A percentile compares a stretch with the other conserved stretches of the same genome.
Conservation (phyloP, 2,797 vertebrate species). For the Poecilia picta region DNA sequence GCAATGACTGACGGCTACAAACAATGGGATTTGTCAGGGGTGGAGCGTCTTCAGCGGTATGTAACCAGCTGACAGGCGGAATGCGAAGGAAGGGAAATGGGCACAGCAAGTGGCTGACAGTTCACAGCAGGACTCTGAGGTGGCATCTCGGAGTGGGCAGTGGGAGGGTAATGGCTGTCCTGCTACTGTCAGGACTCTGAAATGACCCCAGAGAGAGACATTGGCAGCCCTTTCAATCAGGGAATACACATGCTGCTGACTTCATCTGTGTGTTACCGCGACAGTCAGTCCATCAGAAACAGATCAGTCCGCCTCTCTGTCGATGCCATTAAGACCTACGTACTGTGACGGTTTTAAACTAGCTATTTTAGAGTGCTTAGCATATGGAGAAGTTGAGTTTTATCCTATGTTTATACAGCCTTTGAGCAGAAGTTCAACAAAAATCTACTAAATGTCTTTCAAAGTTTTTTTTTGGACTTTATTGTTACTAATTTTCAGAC, state of each 20-base stretch:
- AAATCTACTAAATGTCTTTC: neutral
- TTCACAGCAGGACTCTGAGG: constrained; percentile 70
- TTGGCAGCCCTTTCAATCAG: constrained; percentile 6
- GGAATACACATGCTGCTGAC: constrained; percentile 8
- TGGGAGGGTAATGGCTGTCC: constrained; percentile 53
- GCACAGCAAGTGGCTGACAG: constrained; percentile 70
- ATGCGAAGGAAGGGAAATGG: constrained; percentile 66
- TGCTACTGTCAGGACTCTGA: constrained; percentile 41
- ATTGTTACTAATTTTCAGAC: neutral
- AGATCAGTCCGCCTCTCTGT: neutral
- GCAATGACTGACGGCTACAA: constrained; percentile 69
- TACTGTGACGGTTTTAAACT: neutral
- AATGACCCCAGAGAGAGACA: constrained; percentile 35
- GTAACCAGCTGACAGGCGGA: constrained; percentile 51
- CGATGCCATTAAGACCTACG: neutral
- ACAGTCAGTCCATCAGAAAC: constrained; percentile 7
- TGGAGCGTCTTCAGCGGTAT: constrained; percentile 51
- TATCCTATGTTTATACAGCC: neutral
- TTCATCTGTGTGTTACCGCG: constrained; percentile 1
- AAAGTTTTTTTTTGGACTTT: neutral
- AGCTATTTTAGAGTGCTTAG: neutral
- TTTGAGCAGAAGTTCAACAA: neutral
- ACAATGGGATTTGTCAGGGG: constrained; percentile 73
- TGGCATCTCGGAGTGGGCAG: constrained; percentile 53
- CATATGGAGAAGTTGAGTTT: neutral